Base-by-base conservation (phyloP, 2,888 invertebrate genomes). In the Dioctria linearis region DNA sequence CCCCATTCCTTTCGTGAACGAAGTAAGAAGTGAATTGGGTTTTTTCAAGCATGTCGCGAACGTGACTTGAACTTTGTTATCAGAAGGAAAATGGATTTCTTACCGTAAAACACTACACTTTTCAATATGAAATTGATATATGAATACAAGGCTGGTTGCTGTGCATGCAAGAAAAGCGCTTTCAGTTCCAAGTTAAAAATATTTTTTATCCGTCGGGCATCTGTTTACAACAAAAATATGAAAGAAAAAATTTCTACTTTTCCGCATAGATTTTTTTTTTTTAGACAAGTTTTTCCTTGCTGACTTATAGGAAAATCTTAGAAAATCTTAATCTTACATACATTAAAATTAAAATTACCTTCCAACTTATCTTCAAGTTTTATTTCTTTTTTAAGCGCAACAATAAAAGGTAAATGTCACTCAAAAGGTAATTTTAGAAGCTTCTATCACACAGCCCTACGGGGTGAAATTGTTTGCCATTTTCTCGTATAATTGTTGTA, bases 21-120 rank as follows among this genome's bases (percentile, higher is more conserved):
- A 46, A 46, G 49, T 25, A 25, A 25, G 25, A 25, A 25, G 25
- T 25, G 25, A 25, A 25, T 39, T 46, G 73, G 42, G 13, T 73
- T 73, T 42, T 73, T 73, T 57, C 42, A 40, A 25, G 73, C 73
- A 73, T 73, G 73, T 13, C 59, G n/a, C n/a, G 25, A 73, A 73
- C 59, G 73, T 73, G 73, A 73, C 73, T 73, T 73, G 73, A 57
- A 43, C 39, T 57, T 57, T 42, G 51, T 73, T 73, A 73, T 73
- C 42, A 40, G 42, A 40, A 65, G 69, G 51, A 57, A 73, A 73
- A 54, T 54, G 54, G 59, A 73, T 57, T 25, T 73, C 51, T 39
- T 73, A 13, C 42, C 4, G 42, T 54, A 57, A 73, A 73, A 73
- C 51, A 59, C 13, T 42, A 73, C 51, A 39, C 42, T 13, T 59